These are phyloP conservation scores for Ceuthmochares aereus DNA, from an alignment of 2,113 vertebrate genomes.

Conservation along the genomic window DNA sequence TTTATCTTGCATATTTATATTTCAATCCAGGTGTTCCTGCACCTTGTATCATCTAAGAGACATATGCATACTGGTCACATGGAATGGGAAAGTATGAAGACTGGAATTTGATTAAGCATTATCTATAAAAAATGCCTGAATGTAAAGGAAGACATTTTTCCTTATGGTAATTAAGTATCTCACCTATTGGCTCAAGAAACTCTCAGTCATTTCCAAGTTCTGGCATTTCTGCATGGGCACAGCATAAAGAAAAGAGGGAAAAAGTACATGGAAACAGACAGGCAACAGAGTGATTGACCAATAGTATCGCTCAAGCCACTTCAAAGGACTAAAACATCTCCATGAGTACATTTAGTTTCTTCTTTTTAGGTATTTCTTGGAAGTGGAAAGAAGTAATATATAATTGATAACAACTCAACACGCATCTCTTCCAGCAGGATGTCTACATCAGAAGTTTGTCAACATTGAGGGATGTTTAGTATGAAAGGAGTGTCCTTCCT, in stretches of 20 bases:
- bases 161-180: neutral
- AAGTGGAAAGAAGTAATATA: neutral
- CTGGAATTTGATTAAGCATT: neutral
- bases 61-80: neutral
- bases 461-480: neutral
- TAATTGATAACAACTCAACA: neutral
- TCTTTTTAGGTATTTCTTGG: neutral
- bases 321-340: neutral
- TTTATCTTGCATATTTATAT: neutral
- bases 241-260: neutral
- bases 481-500: neutral
- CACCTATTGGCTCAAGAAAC: neutral
- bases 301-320: neutral
- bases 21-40: slow-evolving; percentile 24
- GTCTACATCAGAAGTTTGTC: neutral
- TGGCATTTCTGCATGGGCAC: neutral
- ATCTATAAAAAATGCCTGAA: neutral
- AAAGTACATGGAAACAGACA: neutral
- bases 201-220: neutral
- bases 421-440: neutral
- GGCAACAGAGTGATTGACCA: neutral
- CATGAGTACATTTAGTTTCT: neutral
- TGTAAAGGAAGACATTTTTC: neutral
- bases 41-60: neutral
- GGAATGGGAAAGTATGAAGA: neutral